Conservation (phyloP, 2,888 invertebrate species). For the Phasia obesa region DNA sequence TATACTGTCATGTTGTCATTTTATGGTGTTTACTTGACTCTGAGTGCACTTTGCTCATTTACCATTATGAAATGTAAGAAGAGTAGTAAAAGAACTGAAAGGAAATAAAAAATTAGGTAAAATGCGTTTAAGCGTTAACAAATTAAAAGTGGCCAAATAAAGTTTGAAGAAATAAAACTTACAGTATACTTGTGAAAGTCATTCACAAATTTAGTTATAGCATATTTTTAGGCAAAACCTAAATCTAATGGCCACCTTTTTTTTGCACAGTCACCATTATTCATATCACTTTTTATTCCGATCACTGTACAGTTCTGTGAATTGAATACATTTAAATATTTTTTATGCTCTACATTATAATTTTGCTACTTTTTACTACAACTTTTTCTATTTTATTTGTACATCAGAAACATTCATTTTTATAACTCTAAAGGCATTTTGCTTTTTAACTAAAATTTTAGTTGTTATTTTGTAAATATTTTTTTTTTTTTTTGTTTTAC, state of each 20-base stretch:
- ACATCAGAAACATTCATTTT: no score
- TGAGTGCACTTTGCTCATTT: constrained; percentile 59
- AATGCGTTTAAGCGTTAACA: constrained; percentile 61
- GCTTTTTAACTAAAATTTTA: no score
- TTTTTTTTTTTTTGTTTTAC: background rate
- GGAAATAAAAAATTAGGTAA: constrained; percentile 44
- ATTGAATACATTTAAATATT: constrained; percentile 26
- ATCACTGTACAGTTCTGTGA: constrained; percentile 9
- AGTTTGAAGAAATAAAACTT: background rate
- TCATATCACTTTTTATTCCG: constrained; percentile 20
- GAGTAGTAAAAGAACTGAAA: constrained; percentile 12
- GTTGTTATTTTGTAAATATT: background rate
- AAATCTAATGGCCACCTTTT: no score
- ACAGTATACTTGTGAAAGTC: background rate
- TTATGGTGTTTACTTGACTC: constrained; percentile 72
- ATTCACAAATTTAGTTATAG: background rate
- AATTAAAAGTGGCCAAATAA: constrained; percentile 44
- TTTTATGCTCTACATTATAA: background rate
- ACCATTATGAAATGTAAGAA: constrained; percentile 40
- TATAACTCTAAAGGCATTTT: no score
- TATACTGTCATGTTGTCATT: constrained; percentile 69
- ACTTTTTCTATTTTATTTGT: constrained; percentile 25
- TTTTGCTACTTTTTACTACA: no score
- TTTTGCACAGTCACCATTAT: constrained; percentile 30
- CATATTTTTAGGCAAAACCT: background rate